phyloP scores from a whole-genome alignment of 2,888 invertebrate genomes.

The Zhuqinia jingwanae region DNA sequence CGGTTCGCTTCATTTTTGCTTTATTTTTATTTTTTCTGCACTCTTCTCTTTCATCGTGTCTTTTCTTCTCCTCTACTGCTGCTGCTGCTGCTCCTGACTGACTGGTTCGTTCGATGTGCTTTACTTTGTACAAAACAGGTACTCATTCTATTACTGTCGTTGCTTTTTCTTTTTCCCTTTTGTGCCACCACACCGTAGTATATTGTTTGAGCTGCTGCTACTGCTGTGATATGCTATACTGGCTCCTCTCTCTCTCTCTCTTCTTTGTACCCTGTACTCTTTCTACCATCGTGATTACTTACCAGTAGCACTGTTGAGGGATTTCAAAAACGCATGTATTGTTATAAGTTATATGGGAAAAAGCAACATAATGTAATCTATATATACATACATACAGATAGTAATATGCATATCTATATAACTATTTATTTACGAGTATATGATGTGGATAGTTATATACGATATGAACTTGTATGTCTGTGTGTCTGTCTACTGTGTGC shows the following conservation, averaged over 20 bases:
- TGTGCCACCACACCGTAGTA: background rate
- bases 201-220: too few species aligned
- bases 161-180: conserved; percentile 1
- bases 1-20: conserved; percentile 49
- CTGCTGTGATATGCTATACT: too few species aligned
- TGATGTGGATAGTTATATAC: background rate
- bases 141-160: conserved; percentile 51
- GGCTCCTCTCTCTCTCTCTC: background rate
- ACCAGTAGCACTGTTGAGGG: conserved; percentile 21
- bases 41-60: conserved; percentile 19
- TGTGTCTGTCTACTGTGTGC: too few species aligned
- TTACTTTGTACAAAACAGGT: conserved; percentile 50
- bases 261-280: background rate
- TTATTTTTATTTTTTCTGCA: too few species aligned
- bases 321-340: conserved; percentile 26
- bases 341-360: too few species aligned
- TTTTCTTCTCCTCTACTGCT: background rate
- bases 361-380: too few species aligned
- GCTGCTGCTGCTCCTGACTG: background rate
- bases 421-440: background rate
- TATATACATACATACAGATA: background rate
- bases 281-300: conserved; percentile 54
- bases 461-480: background rate
- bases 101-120: background rate
- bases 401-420: background rate